Base-by-base conservation (phyloP, 2,888 invertebrate species). In the Spatulosminthurus flaviceps region DNA sequence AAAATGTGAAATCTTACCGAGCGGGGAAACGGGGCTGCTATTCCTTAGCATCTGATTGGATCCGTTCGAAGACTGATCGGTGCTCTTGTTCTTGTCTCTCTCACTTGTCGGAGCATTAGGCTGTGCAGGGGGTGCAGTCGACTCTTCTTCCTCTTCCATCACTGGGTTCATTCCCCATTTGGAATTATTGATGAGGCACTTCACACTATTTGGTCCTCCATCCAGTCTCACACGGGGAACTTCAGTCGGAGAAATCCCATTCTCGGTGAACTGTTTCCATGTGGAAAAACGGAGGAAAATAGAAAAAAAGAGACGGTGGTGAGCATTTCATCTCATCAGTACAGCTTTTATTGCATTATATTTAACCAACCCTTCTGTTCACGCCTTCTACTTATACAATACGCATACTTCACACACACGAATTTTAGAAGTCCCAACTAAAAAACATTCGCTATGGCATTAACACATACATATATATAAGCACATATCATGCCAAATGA, bases 141-240 rank as follows among this genome's bases (percentile, higher is more conserved):
- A 61, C 73, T 79, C 81, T 79, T 85, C 85, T 78, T 85, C 85
- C 75, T 85, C 84, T 77, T 85, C 85, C 80, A 85, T 80, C 69
- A 85, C 77, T 42, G 85, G 83, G 77, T 85, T 84, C 85, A 85
- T 85, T 66, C 84, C 85, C 85, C 85, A 85, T 82, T 84, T 84
- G 60, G 83, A 82, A 81, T 83, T 83, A 81, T 83, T 84, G 80
- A 85, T 83, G 80, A 85, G 83, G 82, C 85, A 83, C 82, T 85
- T 85, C 75, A 85, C 83, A 80, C 84, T 84, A 70, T 82, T 83
- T 29, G 84, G 85, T 73, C 85, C 85, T 41, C 85, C 85, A 73
- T 85, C 85, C 60, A 85, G 79, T 77, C 85, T 81, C 22, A 85
- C 81, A 64, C 84, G 82, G 51, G 83, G 83, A 70, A 85, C 80